phyloP scores from a whole-genome alignment of 2,797 vertebrate species.

The Acipenser ruthenus region DNA sequence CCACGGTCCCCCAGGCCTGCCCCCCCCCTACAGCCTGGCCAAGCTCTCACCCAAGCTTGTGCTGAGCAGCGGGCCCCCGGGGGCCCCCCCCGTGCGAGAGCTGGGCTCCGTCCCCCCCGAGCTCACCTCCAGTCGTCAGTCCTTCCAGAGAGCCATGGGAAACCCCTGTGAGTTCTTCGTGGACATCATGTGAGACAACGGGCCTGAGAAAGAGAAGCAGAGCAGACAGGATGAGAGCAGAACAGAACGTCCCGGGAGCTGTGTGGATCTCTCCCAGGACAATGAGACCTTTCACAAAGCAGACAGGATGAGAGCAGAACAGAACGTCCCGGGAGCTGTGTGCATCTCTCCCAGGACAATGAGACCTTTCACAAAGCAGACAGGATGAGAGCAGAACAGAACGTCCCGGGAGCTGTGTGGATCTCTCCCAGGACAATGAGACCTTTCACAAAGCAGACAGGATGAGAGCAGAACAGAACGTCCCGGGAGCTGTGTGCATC shows the following conservation, averaged over 20 bases:
- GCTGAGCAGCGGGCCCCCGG: conserved; percentile 71
- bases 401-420: too few species aligned
- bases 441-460: too few species aligned
- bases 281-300: conserved; percentile 3
- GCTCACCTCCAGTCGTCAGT: conserved; percentile 92
- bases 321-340: not conserved
- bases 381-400: too few species aligned
- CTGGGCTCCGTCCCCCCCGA: conserved; percentile 82
- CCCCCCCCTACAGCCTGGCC: conserved; percentile 76
- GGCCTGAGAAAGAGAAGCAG: conserved; percentile 28
- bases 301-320: not conserved
- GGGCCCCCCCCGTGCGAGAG: conserved; percentile 84
- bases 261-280: not conserved
- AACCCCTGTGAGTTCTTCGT: conserved; percentile 98
- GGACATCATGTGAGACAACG: conserved; percentile 87
- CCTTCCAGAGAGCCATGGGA: conserved; percentile 98
- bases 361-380: too few species aligned
- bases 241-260: conserved; percentile 29
- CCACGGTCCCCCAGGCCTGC: conserved; percentile 80
- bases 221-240: conserved; percentile 24
- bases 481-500: too few species aligned
- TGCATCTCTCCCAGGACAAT: conserved; percentile 18
- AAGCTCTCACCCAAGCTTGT: conserved; percentile 65
- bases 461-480: too few species aligned
- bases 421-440: too few species aligned